Evolutionary conservation across 2,888 invertebrate genomes (phyloP).

Genomic region (Agriopis marginaria): DNA sequence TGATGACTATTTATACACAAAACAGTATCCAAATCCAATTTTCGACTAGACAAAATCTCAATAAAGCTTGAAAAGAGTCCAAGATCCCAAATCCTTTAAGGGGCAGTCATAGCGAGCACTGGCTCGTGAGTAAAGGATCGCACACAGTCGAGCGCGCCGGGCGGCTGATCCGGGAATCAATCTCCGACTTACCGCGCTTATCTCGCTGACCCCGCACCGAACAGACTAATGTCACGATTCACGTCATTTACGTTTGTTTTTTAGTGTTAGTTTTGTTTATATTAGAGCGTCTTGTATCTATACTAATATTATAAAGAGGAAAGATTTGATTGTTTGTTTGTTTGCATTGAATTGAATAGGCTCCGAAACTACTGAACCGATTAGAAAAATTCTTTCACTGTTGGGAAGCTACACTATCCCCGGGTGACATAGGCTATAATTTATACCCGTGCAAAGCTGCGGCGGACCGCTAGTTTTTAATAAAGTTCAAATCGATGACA

Average conservation of each 20-base stretch:
- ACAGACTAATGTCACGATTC: conserved; percentile 72
- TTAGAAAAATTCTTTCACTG: no score
- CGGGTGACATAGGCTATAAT: no score
- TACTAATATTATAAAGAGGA: no score
- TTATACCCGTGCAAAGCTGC: no score
- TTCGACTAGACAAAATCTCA: conserved; percentile 36
- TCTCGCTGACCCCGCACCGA: conserved; percentile 78
- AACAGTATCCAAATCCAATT: conserved; percentile 17
- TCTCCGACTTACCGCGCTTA: conserved; percentile 79
- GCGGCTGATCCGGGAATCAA: conserved; percentile 83
- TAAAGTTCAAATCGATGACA: no score
- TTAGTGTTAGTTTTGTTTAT: conserved; percentile 1
- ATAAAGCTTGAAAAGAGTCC: conserved; percentile 47
- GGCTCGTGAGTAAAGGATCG: conserved; percentile 80
- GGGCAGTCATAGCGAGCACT: conserved; percentile 70
- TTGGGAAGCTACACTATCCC: no score
- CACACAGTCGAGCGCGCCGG: conserved; percentile 73
- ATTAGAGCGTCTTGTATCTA: no score
- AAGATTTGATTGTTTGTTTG: no score
- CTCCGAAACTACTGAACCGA: no score
- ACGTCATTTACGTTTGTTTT: conserved; percentile 71
- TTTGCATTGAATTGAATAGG: no score
- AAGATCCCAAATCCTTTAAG: conserved; percentile 65
- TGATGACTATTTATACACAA: conserved; percentile 7
- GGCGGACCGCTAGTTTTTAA: no score